A percentile compares a stretch with the other conserved stretches of the same genome.
Conservation (phyloP, 2,888 invertebrate genomes). For the Pseudoips prasinana region DNA sequence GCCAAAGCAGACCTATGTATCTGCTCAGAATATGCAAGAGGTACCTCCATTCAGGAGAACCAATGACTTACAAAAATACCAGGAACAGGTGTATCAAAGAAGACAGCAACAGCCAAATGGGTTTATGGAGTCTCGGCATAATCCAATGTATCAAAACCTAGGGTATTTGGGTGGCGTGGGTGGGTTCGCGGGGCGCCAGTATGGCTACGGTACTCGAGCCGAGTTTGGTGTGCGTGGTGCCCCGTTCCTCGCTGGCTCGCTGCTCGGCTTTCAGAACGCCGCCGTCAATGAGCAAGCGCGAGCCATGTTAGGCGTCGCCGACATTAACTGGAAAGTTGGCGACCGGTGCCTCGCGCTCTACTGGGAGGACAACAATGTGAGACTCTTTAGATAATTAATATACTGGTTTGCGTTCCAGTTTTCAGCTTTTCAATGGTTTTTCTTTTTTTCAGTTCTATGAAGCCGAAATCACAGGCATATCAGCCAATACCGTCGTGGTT, state of each 20-base stretch:
- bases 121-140: conserved; percentile 58
- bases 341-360: conserved; percentile 94
- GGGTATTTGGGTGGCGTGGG: conserved; percentile 7
- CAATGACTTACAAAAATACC: conserved; percentile 52
- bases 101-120: conserved; percentile 56
- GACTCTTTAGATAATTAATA: too few relatives aligned
- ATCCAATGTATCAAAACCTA: conserved; percentile 23
- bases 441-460: conserved; percentile 87
- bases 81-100: conserved; percentile 54
- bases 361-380: conserved; percentile 95
- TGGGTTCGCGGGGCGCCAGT: conserved; percentile 47
- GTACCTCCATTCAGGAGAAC: conserved; percentile 51
- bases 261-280: conserved; percentile 76
- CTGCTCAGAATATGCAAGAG: conserved; percentile 50
- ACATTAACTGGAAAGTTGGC: conserved; percentile 87
- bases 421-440: too few relatives aligned
- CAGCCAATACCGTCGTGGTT: conserved; percentile 92
- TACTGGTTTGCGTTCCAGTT: too few relatives aligned
- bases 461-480: conserved; percentile 90
- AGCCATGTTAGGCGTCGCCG: conserved; percentile 77
- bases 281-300: conserved; percentile 78
- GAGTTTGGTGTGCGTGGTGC: conserved; percentile 56
- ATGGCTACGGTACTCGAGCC: conserved; percentile 48
- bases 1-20: conserved; percentile 27
- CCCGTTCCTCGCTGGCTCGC: conserved; percentile 66